Conservation (phyloP, 1,140 invertebrate genomes). For the Drosophila chauvacae region DNA sequence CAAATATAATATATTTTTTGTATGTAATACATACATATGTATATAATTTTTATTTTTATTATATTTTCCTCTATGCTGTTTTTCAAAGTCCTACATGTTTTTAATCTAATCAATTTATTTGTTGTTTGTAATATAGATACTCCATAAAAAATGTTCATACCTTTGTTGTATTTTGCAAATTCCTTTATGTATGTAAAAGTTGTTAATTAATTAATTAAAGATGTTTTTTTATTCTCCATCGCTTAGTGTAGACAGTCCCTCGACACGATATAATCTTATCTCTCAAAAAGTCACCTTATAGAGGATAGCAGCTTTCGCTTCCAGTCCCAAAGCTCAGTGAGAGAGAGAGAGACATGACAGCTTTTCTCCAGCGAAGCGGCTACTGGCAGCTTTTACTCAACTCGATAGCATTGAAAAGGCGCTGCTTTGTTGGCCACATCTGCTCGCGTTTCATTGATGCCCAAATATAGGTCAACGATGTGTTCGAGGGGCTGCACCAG, state of each 20-base stretch:
- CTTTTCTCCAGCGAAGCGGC: conserved; percentile 47
- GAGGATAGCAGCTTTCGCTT: conserved; percentile 43
- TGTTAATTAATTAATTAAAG: too few species aligned
- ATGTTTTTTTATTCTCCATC: neutral
- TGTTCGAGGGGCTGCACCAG: conserved; percentile 32
- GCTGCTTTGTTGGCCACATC: conserved; percentile 25
- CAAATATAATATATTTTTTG: too few species aligned
- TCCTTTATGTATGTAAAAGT: too few species aligned
- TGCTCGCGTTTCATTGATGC: conserved; percentile 81
- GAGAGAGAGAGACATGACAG: neutral
- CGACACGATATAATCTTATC: conserved; percentile 1
- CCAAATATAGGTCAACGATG: conserved; percentile 83
- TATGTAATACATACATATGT: too few species aligned
- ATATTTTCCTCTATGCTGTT: too few species aligned
- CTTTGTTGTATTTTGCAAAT: too few species aligned
- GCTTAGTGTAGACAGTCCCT: neutral
- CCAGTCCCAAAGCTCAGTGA: conserved; percentile 52
- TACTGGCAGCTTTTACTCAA: conserved; percentile 60
- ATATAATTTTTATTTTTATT: too few species aligned
- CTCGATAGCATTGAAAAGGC: conserved; percentile 43
- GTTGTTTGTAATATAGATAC: too few species aligned
- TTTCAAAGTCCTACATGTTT: too few species aligned
- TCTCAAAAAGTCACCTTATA: neutral
- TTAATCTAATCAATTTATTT: too few species aligned
- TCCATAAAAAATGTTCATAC: too few species aligned